Conservation (phyloP, 2,888 invertebrate species). For the Tridacna gigas region DNA sequence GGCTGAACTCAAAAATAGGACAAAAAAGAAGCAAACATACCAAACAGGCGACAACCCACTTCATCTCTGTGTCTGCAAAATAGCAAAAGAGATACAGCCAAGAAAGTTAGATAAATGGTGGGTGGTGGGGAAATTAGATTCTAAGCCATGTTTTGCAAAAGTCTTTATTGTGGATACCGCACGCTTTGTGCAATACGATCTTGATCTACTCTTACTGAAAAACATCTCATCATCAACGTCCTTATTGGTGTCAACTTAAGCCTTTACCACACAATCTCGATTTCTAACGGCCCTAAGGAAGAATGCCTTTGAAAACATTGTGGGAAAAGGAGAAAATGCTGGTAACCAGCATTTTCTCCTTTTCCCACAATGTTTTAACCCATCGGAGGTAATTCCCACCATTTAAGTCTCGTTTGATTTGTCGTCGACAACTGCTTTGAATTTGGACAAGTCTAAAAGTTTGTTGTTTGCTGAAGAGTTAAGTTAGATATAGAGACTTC, state of each 20-base stretch:
- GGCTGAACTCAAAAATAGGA: too few relatives aligned
- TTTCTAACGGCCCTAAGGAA: background rate
- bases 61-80: slow-evolving; percentile 7
- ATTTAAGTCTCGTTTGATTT: too few relatives aligned
- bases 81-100: background rate
- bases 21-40: background rate
- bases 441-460: background rate
- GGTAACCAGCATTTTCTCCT: background rate
- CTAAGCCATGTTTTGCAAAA: too few relatives aligned
- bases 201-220: too few relatives aligned
- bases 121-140: too few relatives aligned
- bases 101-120: too few relatives aligned
- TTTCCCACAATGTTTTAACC: background rate
- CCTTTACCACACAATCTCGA: background rate
- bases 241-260: background rate
- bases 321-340: background rate
- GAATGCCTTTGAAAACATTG: background rate
- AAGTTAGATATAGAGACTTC: background rate
- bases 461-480: background rate
- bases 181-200: too few relatives aligned
- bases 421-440: background rate
- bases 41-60: slow-evolving; percentile 1
- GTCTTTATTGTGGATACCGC: too few relatives aligned
- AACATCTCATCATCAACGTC: too few relatives aligned
- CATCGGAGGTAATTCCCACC: background rate